Percentiles rank a stretch among this genome's conserved stretches.
Conservation (phyloP, 2,888 invertebrate genomes). For the Sinopyrophorus schimmeli region DNA sequence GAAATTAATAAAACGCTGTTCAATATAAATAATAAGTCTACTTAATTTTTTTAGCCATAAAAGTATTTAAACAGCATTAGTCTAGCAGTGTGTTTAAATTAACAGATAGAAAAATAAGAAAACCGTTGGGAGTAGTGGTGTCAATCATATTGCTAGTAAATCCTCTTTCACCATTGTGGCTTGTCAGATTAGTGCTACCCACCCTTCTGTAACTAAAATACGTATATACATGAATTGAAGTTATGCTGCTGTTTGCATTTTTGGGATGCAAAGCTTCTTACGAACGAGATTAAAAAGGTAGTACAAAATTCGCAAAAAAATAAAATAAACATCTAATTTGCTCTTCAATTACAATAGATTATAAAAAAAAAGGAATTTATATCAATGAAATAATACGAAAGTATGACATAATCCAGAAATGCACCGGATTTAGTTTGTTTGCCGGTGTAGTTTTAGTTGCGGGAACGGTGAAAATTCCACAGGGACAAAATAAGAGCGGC, state of each 20-base stretch:
- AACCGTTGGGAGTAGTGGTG: no score
- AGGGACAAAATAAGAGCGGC: conserved; percentile 5
- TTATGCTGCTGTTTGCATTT: conserved; percentile 40
- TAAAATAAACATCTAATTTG: no score
- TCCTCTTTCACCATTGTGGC: conserved; percentile 50
- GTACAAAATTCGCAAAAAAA: not conserved
- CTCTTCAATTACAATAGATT: no score
- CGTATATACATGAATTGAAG: conserved; percentile 34
- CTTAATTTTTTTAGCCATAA: no score
- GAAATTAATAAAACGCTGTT: no score
- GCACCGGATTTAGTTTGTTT: not conserved
- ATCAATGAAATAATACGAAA: no score
- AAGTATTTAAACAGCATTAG: no score
- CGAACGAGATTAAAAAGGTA: conserved; percentile 45
- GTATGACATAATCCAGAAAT: no score
- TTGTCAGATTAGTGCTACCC: conserved; percentile 47
- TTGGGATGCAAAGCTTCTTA: conserved; percentile 43
- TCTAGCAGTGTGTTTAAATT: no score
- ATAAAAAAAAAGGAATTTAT: no score
- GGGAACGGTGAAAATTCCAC: not conserved
- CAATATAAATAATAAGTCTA: no score
- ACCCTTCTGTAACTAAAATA: conserved; percentile 42
- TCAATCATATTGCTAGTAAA: conserved; percentile 50
- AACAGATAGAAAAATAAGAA: no score
- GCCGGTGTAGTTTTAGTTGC: conserved; percentile 5